Conservation (phyloP, 2,113 vertebrate genomes). For the Pteropus alecto region DNA sequence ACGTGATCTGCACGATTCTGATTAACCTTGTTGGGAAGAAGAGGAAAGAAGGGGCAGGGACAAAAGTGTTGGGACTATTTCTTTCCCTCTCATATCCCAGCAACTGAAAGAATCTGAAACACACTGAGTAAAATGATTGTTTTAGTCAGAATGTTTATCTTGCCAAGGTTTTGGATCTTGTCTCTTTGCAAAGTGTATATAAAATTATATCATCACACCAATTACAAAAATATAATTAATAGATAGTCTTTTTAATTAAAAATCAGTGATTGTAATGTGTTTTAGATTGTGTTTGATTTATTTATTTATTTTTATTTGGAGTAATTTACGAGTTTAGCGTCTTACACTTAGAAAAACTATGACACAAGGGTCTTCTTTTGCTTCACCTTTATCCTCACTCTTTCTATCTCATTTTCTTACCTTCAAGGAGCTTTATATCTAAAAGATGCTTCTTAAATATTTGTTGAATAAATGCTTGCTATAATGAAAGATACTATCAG, state of each 20-base stretch:
- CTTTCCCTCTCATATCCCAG: neutral
- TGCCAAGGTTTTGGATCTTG: neutral
- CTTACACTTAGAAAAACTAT: neutral
- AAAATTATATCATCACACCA: neutral
- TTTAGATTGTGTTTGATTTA: neutral
- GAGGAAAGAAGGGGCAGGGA: constrained; percentile 36
- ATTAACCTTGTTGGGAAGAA: constrained; percentile 44
- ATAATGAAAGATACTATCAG: neutral
- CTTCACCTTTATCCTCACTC: neutral
- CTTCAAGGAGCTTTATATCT: neutral
- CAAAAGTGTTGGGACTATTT: neutral
- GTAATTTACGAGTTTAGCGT: neutral
- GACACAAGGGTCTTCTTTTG: neutral
- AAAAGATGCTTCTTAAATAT: constrained; percentile 13
- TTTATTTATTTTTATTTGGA: constrained; percentile 4
- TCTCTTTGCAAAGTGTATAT: constrained; percentile 19
- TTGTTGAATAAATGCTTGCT: neutral
- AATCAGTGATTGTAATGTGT: neutral
- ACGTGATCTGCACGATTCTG: neutral
- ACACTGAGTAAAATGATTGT: neutral
- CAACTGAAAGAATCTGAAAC: constrained; percentile 21
- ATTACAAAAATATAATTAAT: neutral
- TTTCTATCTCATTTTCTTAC: neutral
- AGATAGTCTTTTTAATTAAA: neutral
- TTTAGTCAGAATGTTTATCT: constrained; percentile 12